phyloP scores from a whole-genome alignment of 1,140 invertebrate species.

The Neodiprion fabricii region DNA sequence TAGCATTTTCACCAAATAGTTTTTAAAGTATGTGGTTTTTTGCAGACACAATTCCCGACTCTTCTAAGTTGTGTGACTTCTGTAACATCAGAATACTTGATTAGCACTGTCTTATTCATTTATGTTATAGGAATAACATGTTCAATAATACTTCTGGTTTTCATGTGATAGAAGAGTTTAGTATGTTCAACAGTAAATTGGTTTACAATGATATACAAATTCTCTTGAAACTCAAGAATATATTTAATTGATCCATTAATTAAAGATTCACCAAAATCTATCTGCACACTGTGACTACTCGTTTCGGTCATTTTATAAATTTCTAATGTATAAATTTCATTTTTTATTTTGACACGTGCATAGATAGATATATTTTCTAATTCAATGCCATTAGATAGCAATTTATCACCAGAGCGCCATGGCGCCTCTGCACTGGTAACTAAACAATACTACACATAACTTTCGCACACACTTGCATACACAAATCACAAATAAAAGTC shows the following conservation, averaged over 20 bases:
- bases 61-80: constrained; percentile 19
- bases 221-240: constrained; percentile 22
- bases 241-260: constrained; percentile 27
- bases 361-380: constrained; percentile 22
- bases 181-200: constrained; percentile 24
- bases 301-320: constrained; percentile 33
- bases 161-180: constrained; percentile 20
- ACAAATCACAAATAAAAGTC: too few species aligned
- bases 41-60: constrained; percentile 25
- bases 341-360: constrained; percentile 23
- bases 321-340: constrained; percentile 31
- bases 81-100: constrained; percentile 17
- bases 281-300: constrained; percentile 29
- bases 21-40: constrained; percentile 21
- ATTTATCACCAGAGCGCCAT: constrained; percentile 15
- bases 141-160: constrained; percentile 18
- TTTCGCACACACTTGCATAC: too few species aligned
- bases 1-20: not conserved
- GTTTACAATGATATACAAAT: constrained; percentile 23
- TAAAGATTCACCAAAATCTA: constrained; percentile 14
- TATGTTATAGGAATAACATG: constrained; percentile 23
- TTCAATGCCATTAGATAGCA: not conserved
- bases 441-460: not conserved
- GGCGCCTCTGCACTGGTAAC: constrained; percentile 5
- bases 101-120: constrained; percentile 4